A percentile compares a stretch with the other conserved stretches of the same genome.
Conservation (phyloP, 2,888 invertebrate genomes). For the Margaritifera margaritifera region DNA sequence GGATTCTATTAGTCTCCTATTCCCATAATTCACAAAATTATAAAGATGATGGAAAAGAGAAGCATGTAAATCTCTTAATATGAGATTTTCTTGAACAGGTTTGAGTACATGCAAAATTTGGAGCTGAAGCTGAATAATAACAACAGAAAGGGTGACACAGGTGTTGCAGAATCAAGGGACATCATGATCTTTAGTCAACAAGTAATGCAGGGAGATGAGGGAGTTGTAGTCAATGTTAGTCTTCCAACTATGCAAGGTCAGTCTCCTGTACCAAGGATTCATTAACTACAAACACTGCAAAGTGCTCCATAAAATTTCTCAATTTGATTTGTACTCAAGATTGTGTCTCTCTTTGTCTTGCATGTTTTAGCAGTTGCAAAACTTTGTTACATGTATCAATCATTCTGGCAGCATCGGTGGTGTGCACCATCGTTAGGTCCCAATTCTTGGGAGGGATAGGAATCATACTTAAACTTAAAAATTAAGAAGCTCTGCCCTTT, state of each 20-base stretch:
- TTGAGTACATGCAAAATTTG: slow-evolving; percentile 39
- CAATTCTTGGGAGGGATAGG: too few relatives aligned
- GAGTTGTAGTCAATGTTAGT: slow-evolving; percentile 45
- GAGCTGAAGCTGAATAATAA: slow-evolving; percentile 14
- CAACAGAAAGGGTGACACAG: background rate
- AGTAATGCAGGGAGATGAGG: slow-evolving; percentile 46
- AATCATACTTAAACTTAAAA: too few relatives aligned
- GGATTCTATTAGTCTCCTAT: background rate
- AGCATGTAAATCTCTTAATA: background rate
- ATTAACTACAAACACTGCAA: background rate
- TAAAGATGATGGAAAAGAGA: too few relatives aligned
- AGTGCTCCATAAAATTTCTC: too few relatives aligned
- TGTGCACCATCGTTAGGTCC: too few relatives aligned
- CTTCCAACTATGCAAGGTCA: slow-evolving; percentile 39
- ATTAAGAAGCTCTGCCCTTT: too few relatives aligned
- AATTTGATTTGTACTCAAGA: too few relatives aligned
- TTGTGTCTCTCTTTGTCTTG: too few relatives aligned
- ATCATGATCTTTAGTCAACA: slow-evolving; percentile 42
- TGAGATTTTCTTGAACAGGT: slow-evolving; percentile 28
- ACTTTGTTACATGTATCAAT: too few relatives aligned
- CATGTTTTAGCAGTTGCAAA: too few relatives aligned
- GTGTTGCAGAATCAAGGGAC: slow-evolving; percentile 9
- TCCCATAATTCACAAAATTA: too few relatives aligned
- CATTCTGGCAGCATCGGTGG: too few relatives aligned
- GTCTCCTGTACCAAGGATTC: background rate